Conservation (phyloP, 2,797 vertebrate genomes). For the Pteropus rufus region DNA sequence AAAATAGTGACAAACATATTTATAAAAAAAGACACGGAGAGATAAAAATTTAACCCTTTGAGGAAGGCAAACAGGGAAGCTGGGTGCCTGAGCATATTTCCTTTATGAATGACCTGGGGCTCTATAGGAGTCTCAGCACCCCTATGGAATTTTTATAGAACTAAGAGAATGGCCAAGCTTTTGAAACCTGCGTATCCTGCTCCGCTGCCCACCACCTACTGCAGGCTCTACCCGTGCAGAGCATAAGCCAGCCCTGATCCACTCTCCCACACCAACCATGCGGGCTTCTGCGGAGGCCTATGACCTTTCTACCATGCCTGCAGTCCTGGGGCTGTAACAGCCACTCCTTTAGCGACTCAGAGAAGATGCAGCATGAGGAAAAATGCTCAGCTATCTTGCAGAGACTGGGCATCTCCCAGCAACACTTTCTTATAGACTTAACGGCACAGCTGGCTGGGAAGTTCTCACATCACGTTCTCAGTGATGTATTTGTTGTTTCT, state of each 20-base stretch:
- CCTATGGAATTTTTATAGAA: neutral
- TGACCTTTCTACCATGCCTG: neutral
- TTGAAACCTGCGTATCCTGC: neutral
- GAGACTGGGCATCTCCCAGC: neutral
- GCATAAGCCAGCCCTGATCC: neutral
- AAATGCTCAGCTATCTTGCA: neutral
- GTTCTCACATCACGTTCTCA: neutral
- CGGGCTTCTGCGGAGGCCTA: neutral
- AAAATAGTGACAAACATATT: constrained; percentile 36
- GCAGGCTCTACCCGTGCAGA: neutral
- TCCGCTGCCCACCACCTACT: neutral
- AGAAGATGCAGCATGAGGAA: neutral
- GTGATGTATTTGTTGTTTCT: neutral
- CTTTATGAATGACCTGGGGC: neutral
- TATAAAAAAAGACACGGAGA: neutral
- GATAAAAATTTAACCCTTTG: neutral
- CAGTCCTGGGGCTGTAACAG: neutral
- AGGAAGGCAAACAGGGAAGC: neutral
- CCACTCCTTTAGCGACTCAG: neutral
- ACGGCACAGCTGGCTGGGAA: neutral
- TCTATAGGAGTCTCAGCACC: neutral
- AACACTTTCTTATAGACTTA: neutral
- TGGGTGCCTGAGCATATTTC: neutral
- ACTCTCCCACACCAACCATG: accelerated
- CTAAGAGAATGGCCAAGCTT: neutral